A percentile compares a stretch with the other conserved stretches of the same genome.
These are phyloP conservation scores for Heliconius melpomene DNA, from an alignment of 1,140 invertebrate genomes.

Conservation along the genomic window DNA sequence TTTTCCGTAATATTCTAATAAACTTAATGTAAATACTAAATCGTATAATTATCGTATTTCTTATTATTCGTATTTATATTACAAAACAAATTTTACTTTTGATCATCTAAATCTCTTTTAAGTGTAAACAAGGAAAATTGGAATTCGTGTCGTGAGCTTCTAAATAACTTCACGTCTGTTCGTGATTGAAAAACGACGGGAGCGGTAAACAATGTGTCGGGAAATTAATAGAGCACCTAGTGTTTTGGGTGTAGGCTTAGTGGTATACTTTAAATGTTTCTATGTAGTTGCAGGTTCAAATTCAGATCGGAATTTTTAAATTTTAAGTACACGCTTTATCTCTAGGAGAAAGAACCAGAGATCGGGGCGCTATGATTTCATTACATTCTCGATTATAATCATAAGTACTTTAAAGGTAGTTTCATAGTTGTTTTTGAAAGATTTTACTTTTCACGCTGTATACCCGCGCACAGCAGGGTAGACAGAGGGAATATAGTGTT, in stretches of 20 bases:
- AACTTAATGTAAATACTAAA: background rate
- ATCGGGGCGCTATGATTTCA: too few relatives aligned
- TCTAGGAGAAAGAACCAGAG: too few relatives aligned
- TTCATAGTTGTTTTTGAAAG: too few relatives aligned
- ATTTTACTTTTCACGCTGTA: too few relatives aligned
- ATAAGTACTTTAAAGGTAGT: too few relatives aligned
- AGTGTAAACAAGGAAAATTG: background rate
- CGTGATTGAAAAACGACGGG: conserved; percentile 32
- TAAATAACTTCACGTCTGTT: conserved; percentile 21
- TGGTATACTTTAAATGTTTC: background rate
- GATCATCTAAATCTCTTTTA: background rate
- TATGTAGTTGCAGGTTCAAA: background rate
- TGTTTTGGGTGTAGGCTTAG: background rate
- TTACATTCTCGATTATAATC: too few relatives aligned
- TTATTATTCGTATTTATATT: background rate
- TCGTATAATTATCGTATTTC: background rate
- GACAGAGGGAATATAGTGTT: too few relatives aligned
- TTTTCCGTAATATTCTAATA: too few relatives aligned
- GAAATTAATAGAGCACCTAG: conserved; percentile 25
- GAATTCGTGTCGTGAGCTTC: conserved; percentile 12
- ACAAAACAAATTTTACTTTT: background rate
- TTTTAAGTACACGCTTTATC: background rate
- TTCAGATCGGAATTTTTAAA: background rate
- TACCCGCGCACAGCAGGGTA: too few relatives aligned
- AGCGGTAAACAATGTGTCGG: conserved; percentile 23